Evolutionary conservation across 2,797 vertebrate species (phyloP).

Genomic region (Periparus ater): DNA sequence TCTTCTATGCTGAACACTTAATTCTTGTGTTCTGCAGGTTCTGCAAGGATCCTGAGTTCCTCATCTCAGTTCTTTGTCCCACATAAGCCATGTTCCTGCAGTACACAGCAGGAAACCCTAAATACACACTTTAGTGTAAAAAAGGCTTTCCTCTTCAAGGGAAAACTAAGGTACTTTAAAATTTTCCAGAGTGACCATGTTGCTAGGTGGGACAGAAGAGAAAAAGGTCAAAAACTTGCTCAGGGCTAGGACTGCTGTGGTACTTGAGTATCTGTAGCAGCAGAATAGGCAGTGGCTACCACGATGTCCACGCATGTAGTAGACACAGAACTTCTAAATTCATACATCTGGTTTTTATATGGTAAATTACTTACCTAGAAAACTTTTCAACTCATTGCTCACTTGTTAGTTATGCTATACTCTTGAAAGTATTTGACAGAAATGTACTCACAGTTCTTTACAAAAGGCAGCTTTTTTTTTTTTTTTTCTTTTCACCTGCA

Average conservation of each 20-base stretch:
- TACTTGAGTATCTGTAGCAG: background rate
- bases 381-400: background rate
- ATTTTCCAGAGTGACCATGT: background rate
- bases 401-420: fast-evolving
- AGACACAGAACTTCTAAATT: background rate
- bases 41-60: background rate
- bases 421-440: background rate
- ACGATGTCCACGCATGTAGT: background rate
- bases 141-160: background rate
- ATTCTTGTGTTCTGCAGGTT: background rate
- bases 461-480: background rate
- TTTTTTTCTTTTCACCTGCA: background rate
- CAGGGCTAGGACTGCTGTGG: background rate
- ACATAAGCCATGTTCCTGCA: background rate
- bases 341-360: fast-evolving
- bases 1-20: background rate
- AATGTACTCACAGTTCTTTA: background rate
- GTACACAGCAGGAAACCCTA: background rate
- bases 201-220: background rate
- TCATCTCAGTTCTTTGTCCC: background rate
- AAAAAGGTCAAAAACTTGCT: background rate
- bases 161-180: background rate
- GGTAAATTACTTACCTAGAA: background rate
- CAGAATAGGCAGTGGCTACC: background rate
- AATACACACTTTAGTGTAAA: background rate